Base-by-base conservation (phyloP, 2,888 invertebrate species). In the Plagiodera versicolora region DNA sequence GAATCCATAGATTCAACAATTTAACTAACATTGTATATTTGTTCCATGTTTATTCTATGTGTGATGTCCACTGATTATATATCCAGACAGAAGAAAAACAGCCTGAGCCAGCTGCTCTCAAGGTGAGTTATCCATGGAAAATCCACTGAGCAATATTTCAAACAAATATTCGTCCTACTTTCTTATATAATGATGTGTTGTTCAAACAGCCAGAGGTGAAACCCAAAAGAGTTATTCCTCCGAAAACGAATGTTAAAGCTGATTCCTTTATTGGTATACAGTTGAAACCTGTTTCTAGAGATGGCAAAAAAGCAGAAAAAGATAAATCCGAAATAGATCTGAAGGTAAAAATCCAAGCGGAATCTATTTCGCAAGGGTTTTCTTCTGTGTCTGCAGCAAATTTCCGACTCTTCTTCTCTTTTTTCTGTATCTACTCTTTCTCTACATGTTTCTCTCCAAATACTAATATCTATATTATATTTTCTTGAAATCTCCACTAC, bases 261-360 rank as follows among this genome's bases (percentile, higher is more conserved):
- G 86, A 85, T 75, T 83, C 80, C 73, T 87, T 87, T 79, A 79
- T 85, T 74, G 81, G 80, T 67, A 79, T 87, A 68, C 84, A 86
- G 75, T 83, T 87, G 73, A 87, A 87, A 79, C 87, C 86, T 51
- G 81, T 84, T 67, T 74, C 75, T 71, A 80, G 79, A 69, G 79
- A 78, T 64, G 78, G 74, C 56, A 80, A 80, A 70, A 74, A 80
- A 72, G 61, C 73, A 61, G 74, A 79, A 67, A 72, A 78, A 71
- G 78, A 73, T 60, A 72, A 72, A 63, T 61, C 75, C 61, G 80
- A 78, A 62, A 60, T 68, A 55, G 77, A 77, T 19, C 68, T 80
- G 67, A 81, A 81, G 80, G 81, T 81, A 81, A 79, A n/a, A 53
- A 51, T 19, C 24, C 18, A 53, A 28, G 44, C 30, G 39, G 52